Percentiles rank a stretch among this genome's conserved stretches.
Evolutionary conservation across 2,888 invertebrate species (phyloP).

Genomic region (Sisyra terminalis): DNA sequence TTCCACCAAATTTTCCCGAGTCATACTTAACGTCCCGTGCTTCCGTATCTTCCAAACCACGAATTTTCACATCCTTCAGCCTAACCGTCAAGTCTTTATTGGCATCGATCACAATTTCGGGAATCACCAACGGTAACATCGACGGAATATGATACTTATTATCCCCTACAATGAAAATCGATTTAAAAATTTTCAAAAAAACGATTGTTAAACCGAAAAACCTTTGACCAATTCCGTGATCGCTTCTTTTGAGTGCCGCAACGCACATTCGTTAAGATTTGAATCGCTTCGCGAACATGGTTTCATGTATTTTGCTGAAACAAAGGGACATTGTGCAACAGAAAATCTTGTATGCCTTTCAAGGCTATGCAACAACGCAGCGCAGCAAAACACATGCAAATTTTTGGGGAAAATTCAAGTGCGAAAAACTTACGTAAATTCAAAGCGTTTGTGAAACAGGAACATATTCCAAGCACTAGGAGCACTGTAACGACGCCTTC

Average conservation of each 20-base stretch:
- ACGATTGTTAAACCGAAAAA: background rate
- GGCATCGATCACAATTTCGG: slow-evolving; percentile 16
- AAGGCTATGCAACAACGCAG: no score
- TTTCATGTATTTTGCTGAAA: slow-evolving; percentile 17
- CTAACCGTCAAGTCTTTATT: slow-evolving; percentile 16
- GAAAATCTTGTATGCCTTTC: no score
- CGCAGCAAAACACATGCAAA: no score
- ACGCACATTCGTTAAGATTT: slow-evolving; percentile 17
- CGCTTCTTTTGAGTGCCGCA: slow-evolving; percentile 15
- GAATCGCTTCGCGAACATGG: slow-evolving; percentile 16
- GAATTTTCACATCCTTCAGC: slow-evolving; percentile 15
- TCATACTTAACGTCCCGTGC: slow-evolving; percentile 15
- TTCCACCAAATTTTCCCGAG: background rate
- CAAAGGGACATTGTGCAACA: background rate
- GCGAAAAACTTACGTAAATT: no score
- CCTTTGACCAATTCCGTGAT: slow-evolving; percentile 11
- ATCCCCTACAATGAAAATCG: no score
- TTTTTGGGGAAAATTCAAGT: no score
- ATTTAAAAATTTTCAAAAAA: no score
- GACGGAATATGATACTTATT: slow-evolving; percentile 18
- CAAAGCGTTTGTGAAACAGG: no score
- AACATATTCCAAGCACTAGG: no score
- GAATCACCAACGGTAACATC: slow-evolving; percentile 17
- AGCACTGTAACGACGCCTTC: no score
- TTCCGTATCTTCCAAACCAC: slow-evolving; percentile 15